Evolutionary conservation across 2,888 invertebrate genomes (phyloP).

Genomic region (Apodemia hepburni): DNA sequence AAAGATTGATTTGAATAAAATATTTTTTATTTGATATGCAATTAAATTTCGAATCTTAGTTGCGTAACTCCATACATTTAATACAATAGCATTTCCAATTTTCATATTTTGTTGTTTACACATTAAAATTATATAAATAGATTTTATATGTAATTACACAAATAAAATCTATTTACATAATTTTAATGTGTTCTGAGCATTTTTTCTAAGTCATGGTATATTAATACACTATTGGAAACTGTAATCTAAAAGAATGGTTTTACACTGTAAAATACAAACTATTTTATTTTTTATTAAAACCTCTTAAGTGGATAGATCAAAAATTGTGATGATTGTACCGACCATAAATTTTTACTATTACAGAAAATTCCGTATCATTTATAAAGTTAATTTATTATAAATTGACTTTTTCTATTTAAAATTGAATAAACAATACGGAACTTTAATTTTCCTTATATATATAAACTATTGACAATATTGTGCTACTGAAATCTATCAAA

Average conservation of each 20-base stretch:
- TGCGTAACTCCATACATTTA: too few species aligned
- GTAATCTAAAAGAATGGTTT: neutral
- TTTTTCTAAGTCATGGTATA: neutral
- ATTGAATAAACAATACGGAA: constrained; percentile 9
- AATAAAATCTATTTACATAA: too few species aligned
- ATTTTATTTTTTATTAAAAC: too few species aligned
- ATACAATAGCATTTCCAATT: too few species aligned
- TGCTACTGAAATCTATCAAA: constrained; percentile 19
- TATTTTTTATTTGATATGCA: too few species aligned
- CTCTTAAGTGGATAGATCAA: neutral
- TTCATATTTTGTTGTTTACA: too few species aligned
- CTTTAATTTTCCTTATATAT: constrained; percentile 9
- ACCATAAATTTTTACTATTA: constrained; percentile 3
- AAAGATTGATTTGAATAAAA: too few species aligned
- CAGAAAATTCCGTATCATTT: constrained; percentile 7
- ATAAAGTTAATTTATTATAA: constrained; percentile 15
- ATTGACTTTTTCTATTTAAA: constrained; percentile 4
- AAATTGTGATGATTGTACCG: constrained; percentile 7
- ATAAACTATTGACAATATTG: constrained; percentile 19
- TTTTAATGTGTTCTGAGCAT: too few species aligned
- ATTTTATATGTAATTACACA: too few species aligned
- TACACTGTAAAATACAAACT: neutral
- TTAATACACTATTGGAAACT: neutral
- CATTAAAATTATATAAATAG: too few species aligned
- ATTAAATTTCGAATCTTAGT: too few species aligned